Conservation (phyloP, 2,888 invertebrate species). For the Netelia virgata region DNA sequence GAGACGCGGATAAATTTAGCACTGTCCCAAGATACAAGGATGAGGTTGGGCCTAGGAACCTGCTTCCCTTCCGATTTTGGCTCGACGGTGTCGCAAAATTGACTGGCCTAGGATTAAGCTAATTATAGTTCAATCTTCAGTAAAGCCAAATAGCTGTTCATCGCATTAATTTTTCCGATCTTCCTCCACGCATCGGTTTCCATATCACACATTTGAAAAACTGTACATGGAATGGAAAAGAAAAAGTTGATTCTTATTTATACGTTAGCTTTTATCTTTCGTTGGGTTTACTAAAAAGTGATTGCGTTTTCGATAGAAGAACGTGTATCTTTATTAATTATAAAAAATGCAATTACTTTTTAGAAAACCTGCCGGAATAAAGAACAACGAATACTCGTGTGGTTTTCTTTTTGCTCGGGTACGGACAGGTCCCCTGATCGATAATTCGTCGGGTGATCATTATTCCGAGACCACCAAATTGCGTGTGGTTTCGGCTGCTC, state of each 20-base stretch:
- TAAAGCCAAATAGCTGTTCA: conserved; percentile 13
- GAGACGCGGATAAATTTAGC: conserved; percentile 37
- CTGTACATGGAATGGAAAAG: too few species aligned
- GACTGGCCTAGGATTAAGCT: background rate
- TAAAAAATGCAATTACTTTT: too few species aligned
- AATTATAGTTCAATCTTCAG: background rate
- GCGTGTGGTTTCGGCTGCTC: background rate
- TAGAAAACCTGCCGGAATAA: too few species aligned
- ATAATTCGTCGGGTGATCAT: background rate
- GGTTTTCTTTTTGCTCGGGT: conserved; percentile 11
- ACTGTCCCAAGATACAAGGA: background rate
- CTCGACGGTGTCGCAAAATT: background rate
- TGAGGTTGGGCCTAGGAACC: conserved; percentile 17
- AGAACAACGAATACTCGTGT: too few species aligned
- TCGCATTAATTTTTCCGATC: conserved; percentile 62
- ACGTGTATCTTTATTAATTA: too few species aligned
- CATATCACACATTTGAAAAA: too few species aligned
- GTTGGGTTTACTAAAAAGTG: too few species aligned
- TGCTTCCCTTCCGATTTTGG: conserved; percentile 16
- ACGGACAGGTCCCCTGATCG: conserved; percentile 7
- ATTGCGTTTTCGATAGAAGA: too few species aligned
- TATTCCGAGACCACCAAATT: background rate
- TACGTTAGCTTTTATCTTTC: too few species aligned
- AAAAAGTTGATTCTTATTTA: too few species aligned
- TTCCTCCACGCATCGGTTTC: conserved; percentile 52